A percentile compares a stretch with the other conserved stretches of the same genome.
phyloP scores from a whole-genome alignment of 2,113 vertebrate species.

The Siphamia tubifer region DNA sequence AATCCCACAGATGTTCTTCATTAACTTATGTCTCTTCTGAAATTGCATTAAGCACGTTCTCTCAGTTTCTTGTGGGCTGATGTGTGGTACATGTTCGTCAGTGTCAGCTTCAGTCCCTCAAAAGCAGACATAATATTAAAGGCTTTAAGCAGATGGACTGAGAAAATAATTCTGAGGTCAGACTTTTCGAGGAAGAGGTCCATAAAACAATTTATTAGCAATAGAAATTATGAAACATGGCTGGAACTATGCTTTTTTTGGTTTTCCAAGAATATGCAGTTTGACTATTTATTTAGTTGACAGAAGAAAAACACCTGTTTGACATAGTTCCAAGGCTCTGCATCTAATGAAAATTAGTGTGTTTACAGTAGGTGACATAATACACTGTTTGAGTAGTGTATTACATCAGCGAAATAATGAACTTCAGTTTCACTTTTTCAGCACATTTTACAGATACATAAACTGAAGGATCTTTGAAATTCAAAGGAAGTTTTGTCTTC shows the following conservation, averaged over 20 bases:
- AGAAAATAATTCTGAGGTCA: constrained; percentile 35
- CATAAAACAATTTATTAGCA: constrained; percentile 28
- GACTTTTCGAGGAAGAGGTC: constrained; percentile 13
- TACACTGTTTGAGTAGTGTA: not conserved
- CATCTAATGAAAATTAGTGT: constrained; percentile 16
- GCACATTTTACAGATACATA: too few relatives aligned
- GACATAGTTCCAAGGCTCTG: not conserved
- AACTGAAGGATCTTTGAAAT: too few relatives aligned
- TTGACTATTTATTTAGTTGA: constrained; percentile 2
- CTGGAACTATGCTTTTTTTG: not conserved
- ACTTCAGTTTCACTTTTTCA: not conserved
- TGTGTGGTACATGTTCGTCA: constrained; percentile 30
- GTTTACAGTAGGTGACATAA: not conserved
- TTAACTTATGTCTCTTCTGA: constrained; percentile 56
- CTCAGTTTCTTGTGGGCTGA: constrained; percentile 39
- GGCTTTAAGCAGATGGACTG: constrained; percentile 10
- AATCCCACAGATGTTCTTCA: constrained; percentile 65
- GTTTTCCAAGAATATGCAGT: not conserved
- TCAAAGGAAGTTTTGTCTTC: too few relatives aligned
- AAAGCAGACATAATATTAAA: constrained; percentile 37
- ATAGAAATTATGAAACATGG: constrained; percentile 16
- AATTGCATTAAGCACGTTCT: constrained; percentile 58
- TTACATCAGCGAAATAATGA: not conserved
- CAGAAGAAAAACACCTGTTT: constrained; percentile 17
- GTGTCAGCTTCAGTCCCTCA: constrained; percentile 31